Evolutionary conservation across 92 coral and sea anemone genomes (phyloP), one percentile per base, ranked within the genome.

Genomic region (Micromussa lordhowensis): DNA sequence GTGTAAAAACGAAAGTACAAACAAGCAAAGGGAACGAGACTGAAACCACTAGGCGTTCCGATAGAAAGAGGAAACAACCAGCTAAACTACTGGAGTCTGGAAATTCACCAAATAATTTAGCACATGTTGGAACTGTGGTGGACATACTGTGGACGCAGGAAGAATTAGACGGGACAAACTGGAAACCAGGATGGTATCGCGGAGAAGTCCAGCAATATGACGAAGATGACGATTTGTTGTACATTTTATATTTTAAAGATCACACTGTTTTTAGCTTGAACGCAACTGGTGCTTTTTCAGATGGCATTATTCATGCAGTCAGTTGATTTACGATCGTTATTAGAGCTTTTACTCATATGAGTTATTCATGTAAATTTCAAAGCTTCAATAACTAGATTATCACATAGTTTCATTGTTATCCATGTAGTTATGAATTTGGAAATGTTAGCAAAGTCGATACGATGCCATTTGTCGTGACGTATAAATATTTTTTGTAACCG

Each of bases 161-260:
- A 51, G 55, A 51, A 8, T 72, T 92, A 21, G 38, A 49, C 36
- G 87, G 91, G 53, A 84, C 87, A 31, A 73, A 76, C 40, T 72
- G 89, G 94, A 34, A 92, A 71, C 91, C 91, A 1, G 91, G 69
- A n/a, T 35, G 81, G 84, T 79, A 34, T 24, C 34, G 83, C 11
- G 86, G 91, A 38, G 93, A 91, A 64, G 75, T 91, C 8, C 93
- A 91, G 44, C n/a, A 35, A 9, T 91, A 59, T 79, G 68, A 86
- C 30, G 40, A 35, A 9, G 87, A 59, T 79, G 68, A 86, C 30
- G 40, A 36, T 83, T 24, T 29, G 77, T 44, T 78, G 51, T 77
- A 68, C 58, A 75, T 40, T 44, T 83, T 75, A 83, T 83, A 89
- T 34, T 77, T 72, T 32, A 75, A 89, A 69, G 88, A 83, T 75